These are phyloP conservation scores for Rhagonycha fulva DNA, from an alignment of 2,888 invertebrate species.

Conservation along the genomic window DNA sequence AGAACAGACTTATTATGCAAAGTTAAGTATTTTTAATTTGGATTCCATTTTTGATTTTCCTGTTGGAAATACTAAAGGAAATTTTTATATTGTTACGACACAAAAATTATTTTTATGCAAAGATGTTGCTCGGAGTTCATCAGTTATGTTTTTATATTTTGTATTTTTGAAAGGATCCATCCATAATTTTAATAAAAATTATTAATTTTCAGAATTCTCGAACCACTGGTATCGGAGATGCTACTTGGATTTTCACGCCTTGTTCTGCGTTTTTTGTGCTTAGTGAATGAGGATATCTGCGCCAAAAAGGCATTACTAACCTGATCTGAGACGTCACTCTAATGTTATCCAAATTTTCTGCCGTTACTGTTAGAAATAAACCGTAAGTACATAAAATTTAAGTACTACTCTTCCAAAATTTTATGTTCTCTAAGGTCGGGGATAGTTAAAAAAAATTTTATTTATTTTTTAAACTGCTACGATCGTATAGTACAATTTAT, in stretches of 20 bases:
- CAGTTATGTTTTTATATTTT: no score
- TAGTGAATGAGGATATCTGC: neutral
- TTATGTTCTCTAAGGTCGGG: neutral
- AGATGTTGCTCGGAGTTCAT: no score
- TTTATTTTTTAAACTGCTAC: neutral
- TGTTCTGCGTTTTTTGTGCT: neutral
- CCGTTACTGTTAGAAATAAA: neutral
- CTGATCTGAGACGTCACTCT: neutral
- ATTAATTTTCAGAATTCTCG: neutral
- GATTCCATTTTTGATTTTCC: no score
- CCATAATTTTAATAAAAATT: no score
- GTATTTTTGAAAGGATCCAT: no score
- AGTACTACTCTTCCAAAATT: neutral
- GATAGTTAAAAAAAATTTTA: neutral
- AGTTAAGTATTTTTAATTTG: no score
- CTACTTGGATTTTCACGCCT: neutral
- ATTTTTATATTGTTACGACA: no score
- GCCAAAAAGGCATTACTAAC: no score
- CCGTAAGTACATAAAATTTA: neutral
- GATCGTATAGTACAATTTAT: neutral
- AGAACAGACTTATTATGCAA: no score
- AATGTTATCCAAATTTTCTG: neutral
- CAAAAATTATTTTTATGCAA: no score
- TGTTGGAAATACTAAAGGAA: no score
- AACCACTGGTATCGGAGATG: neutral